Percentiles rank a stretch among this genome's conserved stretches.
These are phyloP conservation scores for Trematocara unimaculatum DNA, from an alignment of 2,113 vertebrate genomes.

Conservation along the genomic window DNA sequence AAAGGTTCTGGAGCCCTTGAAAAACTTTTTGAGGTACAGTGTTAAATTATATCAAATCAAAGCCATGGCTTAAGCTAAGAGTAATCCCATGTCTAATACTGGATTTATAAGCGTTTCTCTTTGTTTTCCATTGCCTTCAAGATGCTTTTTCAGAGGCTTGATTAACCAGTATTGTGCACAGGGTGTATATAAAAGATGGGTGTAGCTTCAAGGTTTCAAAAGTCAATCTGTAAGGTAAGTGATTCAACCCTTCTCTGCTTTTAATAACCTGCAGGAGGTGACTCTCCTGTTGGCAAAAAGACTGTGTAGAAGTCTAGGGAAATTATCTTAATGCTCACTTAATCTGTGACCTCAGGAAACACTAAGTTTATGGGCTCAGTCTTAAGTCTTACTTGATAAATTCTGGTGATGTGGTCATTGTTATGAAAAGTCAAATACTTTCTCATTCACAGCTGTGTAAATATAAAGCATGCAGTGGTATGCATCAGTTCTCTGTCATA, in stretches of 20 bases:
- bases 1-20: slow-evolving; percentile 65
- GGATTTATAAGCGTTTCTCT: rapidly evolving
- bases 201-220: neutral
- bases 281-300: neutral
- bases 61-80: neutral
- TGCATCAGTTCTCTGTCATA: neutral
- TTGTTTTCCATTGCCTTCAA: neutral
- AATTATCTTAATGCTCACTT: neutral
- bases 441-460: neutral
- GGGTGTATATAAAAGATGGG: neutral
- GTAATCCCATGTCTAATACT: neutral
- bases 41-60: neutral
- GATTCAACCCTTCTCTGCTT: neutral
- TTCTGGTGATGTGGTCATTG: neutral
- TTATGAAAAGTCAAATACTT: neutral
- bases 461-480: neutral
- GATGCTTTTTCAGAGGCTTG: neutral
- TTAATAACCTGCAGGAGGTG: neutral
- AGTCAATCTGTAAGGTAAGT: neutral
- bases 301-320: neutral
- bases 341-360: neutral
- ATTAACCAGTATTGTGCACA: neutral
- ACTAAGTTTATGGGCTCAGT: neutral
- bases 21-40: slow-evolving; percentile 76
- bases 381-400: neutral